A percentile compares a stretch with the other conserved stretches of the same genome.
Evolutionary conservation across 2,888 invertebrate genomes (phyloP).

Genomic region (Athalia circularis): DNA sequence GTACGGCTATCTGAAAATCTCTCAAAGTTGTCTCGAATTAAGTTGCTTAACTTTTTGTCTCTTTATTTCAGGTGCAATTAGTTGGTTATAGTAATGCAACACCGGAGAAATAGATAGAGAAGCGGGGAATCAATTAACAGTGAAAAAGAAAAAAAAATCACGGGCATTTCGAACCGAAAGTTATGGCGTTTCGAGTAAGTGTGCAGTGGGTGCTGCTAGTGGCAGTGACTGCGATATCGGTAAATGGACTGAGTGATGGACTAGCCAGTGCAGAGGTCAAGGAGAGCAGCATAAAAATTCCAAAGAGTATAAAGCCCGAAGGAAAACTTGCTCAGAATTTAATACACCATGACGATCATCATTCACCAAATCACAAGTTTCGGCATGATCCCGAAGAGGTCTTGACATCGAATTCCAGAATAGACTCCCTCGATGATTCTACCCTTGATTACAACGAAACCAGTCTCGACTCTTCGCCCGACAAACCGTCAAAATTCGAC

Average conservation of each 20-base stretch:
- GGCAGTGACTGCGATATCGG: background rate
- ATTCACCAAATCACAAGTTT: background rate
- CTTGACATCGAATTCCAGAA: no score
- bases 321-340: conserved; percentile 14
- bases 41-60: no score
- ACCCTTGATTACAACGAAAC: conserved; percentile 50
- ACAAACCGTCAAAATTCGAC: conserved; percentile 69
- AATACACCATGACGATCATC: conserved; percentile 4
- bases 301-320: conserved; percentile 31
- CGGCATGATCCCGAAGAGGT: background rate
- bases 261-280: conserved; percentile 14
- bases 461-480: conserved; percentile 53
- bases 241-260: no score
- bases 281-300: conserved; percentile 30
- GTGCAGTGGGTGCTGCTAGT: conserved; percentile 8
- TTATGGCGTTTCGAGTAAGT: conserved; percentile 30
- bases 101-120: background rate
- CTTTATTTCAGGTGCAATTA: no score
- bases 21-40: no score
- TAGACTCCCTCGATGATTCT: conserved; percentile 5
- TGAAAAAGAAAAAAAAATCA: background rate
- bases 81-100: conserved; percentile 31
- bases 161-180: background rate
- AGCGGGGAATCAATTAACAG: background rate
- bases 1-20: background rate